phyloP scores from a whole-genome alignment of 2,113 vertebrate genomes.

The Carassius carassius region DNA sequence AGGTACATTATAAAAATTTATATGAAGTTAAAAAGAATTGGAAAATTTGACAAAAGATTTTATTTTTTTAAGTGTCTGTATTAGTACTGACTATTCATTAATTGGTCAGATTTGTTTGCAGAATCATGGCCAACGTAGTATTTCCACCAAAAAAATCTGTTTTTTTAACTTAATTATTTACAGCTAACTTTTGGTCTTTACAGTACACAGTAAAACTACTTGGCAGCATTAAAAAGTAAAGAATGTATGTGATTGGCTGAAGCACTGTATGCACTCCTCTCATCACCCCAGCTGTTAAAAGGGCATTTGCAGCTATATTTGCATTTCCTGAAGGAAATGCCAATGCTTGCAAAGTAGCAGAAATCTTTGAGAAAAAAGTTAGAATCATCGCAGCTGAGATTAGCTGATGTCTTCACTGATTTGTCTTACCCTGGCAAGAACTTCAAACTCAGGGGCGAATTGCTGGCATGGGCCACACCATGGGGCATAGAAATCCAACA shows the following conservation, averaged over 20 bases:
- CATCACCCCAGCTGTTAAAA: not conserved
- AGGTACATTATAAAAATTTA: not conserved
- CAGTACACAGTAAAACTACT: not conserved
- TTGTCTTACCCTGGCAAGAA: constrained; percentile 85
- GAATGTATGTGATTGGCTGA: not conserved
- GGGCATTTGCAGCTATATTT: constrained; percentile 18
- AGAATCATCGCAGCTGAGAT: not conserved
- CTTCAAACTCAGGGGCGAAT: constrained; percentile 96
- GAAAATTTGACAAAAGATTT: not conserved
- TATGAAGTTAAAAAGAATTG: not conserved
- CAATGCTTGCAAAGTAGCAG: not conserved
- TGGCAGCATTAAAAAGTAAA: not conserved
- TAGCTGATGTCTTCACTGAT: not conserved
- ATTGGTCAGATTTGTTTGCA: not conserved
- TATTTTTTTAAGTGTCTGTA: not conserved
- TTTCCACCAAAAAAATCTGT: not conserved
- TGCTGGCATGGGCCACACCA: constrained; percentile 97
- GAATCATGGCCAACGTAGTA: not conserved
- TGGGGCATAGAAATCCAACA: constrained; percentile 95
- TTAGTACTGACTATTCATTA: not conserved
- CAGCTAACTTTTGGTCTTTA: not conserved
- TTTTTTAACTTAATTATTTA: not conserved
- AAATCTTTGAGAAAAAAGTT: not conserved
- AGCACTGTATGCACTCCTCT: not conserved
- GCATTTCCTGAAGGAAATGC: not conserved